Base-by-base conservation (phyloP, 2,113 vertebrate genomes). In the Gadus chalcogrammus region DNA sequence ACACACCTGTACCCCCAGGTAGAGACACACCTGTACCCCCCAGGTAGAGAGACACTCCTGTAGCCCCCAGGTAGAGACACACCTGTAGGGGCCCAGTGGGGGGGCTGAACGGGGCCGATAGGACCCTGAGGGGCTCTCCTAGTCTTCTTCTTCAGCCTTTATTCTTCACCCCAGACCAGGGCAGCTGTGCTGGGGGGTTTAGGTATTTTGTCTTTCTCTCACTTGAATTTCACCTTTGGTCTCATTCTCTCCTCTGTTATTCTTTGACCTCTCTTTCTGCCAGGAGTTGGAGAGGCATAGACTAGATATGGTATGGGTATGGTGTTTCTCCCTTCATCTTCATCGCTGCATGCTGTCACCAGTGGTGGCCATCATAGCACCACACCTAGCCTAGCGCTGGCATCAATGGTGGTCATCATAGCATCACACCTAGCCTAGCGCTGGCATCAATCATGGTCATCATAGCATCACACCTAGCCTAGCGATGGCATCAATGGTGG, bases 241-340 rank as follows among this genome's bases (percentile, higher is more conserved):
- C 93, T 89, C 93, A 92, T 93, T 89, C 95, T 94, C 92, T 94
- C 88, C 94, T 91, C 93, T 93, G 94, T 95, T 94, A 96, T 95
- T 84, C 90, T 94, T 93, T 95, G 92, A 93, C 93, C 95, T 97
- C 95, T 96, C 93, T 98, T 94, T 97, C 94, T 95, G 87, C 94
- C 94, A 99, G 97, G 97, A 98, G 93, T 96, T 98, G 96, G 96
- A 98, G 95, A 98, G 94, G 93, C 96, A 98, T 97, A 99, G 96
- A 95, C 95, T 99, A 98, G 97, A 99, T 96, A 97, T 99, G 96
- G 97, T 98, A 98, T 95, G 97, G 95, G 94, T 96, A 95, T 97
- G 94, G 96, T 96, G 93, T 94, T 95, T 95, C 93, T 13, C 42
- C 42, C 42, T 48, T 48, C 94, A 94, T 94, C 93, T 96, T 93